Evolutionary conservation across 2,888 invertebrate genomes (phyloP).

Genomic region (Oxyteleia sp.): DNA sequence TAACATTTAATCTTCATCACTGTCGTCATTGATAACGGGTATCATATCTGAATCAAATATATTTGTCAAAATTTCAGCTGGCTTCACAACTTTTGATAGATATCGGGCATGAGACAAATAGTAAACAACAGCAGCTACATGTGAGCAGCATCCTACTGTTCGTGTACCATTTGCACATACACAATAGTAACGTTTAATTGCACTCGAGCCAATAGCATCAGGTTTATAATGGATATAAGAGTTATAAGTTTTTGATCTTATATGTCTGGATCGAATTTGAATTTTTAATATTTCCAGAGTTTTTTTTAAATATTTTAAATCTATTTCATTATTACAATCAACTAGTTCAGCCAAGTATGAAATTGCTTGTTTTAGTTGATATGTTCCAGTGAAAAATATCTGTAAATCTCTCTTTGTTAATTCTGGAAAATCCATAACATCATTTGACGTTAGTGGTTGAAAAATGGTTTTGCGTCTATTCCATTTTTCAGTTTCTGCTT

Average conservation of each 20-base stretch:
- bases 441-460: not conserved
- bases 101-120: not conserved
- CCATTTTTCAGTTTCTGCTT: conserved; percentile 63
- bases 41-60: no score
- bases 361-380: conserved; percentile 65
- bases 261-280: not conserved
- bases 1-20: not conserved
- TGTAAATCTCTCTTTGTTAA: conserved; percentile 64
- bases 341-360: no score
- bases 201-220: not conserved
- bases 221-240: not conserved
- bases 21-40: not conserved
- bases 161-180: not conserved
- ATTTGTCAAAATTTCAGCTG: not conserved
- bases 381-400: conserved; percentile 72
- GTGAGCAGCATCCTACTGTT: not conserved
- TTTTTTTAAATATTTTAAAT: no score
- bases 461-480: conserved; percentile 42
- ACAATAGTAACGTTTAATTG: not conserved
- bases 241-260: not conserved
- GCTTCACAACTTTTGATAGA: not conserved
- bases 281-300: no score
- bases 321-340: no score
- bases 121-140: not conserved
- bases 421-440: conserved; percentile 27